Evolutionary conservation across 35 echinoderm and acorn worm species (phyloP).

Genomic region (Lytechinus pictus): DNA sequence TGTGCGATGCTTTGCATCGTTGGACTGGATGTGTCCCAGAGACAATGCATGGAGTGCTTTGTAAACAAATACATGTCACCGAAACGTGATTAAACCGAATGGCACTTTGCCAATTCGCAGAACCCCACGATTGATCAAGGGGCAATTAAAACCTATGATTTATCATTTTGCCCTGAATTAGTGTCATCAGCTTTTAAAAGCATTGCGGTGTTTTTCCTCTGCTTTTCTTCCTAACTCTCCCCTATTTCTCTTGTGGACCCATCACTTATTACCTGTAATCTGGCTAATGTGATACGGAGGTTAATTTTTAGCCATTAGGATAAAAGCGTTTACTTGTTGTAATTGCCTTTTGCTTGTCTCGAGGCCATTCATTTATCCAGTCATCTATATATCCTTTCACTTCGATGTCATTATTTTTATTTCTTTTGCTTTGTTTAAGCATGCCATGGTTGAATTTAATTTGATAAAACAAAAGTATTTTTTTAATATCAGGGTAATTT

Average conservation of each 20-base stretch:
- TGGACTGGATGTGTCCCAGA: not conserved
- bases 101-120: not conserved
- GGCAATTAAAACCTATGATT: conserved; percentile 34
- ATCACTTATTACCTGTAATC: conserved; percentile 21
- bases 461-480: not conserved
- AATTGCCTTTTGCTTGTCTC: conserved; percentile 20
- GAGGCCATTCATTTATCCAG: not conserved
- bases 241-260: not conserved
- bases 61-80: conserved; percentile 1
- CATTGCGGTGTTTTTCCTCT: not conserved
- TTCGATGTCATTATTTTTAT: not conserved
- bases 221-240: not conserved
- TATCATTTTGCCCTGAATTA: conserved; percentile 40
- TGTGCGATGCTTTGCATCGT: no score
- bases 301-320: conserved; percentile 48
- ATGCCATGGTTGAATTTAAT: not conserved
- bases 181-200: conserved; percentile 45
- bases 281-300: conserved; percentile 39
- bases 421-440: not conserved
- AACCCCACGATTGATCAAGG: conserved; percentile 15
- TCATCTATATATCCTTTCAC: not conserved
- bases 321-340: conserved; percentile 22
- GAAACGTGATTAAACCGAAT: conserved; percentile 25
- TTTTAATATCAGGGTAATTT: not conserved
- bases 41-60: not conserved